phyloP scores from a whole-genome alignment of 35 echinoderm and acorn worm genomes.

The Strongylocentrotus purpuratus region DNA sequence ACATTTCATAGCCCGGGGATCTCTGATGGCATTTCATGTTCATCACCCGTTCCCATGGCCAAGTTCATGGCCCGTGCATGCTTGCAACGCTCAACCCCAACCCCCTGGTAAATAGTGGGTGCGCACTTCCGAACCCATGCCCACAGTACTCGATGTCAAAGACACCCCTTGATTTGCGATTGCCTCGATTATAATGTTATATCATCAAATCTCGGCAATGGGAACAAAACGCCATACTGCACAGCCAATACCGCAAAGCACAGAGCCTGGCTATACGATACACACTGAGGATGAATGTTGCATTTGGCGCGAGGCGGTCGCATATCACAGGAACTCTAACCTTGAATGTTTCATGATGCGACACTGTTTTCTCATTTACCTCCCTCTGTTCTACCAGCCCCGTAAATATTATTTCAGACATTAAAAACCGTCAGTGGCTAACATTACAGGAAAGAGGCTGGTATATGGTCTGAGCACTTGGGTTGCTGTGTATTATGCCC shows the following conservation, averaged over 20 bases:
- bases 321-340: constrained; percentile 16
- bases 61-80: neutral
- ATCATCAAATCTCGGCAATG: neutral
- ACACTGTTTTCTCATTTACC: neutral
- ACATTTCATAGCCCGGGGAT: neutral
- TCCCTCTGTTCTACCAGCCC: constrained; percentile 40
- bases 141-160: neutral
- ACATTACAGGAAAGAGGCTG: neutral
- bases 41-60: neutral
- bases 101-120: neutral
- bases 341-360: constrained; percentile 23
- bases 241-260: neutral
- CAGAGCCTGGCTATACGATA: neutral
- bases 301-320: constrained; percentile 6
- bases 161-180: neutral
- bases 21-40: constrained; percentile 25
- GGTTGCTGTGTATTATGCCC: neutral
- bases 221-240: neutral
- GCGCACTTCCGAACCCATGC: neutral
- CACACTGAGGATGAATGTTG: neutral
- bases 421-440: neutral
- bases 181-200: neutral
- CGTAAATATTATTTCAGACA: neutral
- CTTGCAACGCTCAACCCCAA: neutral
- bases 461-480: neutral